These are phyloP conservation scores for Orthonevra nobilis DNA, from an alignment of 2,888 invertebrate species.

Conservation along the genomic window DNA sequence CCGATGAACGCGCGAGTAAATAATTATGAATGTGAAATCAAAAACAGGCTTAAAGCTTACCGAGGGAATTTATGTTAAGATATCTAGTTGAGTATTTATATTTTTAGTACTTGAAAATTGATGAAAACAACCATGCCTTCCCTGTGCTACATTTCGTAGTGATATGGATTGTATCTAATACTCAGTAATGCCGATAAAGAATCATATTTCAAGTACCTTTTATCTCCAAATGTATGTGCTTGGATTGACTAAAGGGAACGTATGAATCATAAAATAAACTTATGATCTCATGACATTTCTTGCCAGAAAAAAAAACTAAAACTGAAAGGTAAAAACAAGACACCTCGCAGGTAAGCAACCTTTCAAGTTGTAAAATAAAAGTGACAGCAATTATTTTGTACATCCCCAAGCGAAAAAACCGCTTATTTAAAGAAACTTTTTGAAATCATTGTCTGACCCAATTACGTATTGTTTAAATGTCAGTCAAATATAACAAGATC, in stretches of 20 bases:
- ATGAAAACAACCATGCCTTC: too few relatives aligned
- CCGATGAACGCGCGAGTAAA: too few relatives aligned
- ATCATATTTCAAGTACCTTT: slow-evolving; percentile 27
- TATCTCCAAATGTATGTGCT: slow-evolving; percentile 39
- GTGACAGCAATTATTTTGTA: slow-evolving; percentile 35
- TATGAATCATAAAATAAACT: slow-evolving; percentile 3
- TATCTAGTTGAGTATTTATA: too few relatives aligned
- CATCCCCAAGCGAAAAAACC: slow-evolving; percentile 45
- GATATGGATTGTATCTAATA: slow-evolving; percentile 37
- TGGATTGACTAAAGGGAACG: slow-evolving; percentile 22
- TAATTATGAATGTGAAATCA: too few relatives aligned
- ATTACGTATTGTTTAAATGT: slow-evolving; percentile 62
- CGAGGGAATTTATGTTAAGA: too few relatives aligned
- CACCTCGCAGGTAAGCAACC: neutral
- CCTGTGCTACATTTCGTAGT: slow-evolving; percentile 10
- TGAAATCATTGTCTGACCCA: slow-evolving; percentile 51
- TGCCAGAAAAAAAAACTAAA: too few relatives aligned
- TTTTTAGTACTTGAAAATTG: too few relatives aligned
- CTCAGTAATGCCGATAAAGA: slow-evolving; percentile 26
- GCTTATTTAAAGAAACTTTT: slow-evolving; percentile 46
- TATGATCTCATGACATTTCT: slow-evolving; percentile 32
- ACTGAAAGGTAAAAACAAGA: too few relatives aligned
- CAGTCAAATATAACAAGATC: slow-evolving; percentile 58
- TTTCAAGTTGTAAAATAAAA: slow-evolving; percentile 4
- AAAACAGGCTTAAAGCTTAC: too few relatives aligned